phyloP scores from a whole-genome alignment of 2,888 invertebrate genomes.

The Dolomedes plantarius region DNA sequence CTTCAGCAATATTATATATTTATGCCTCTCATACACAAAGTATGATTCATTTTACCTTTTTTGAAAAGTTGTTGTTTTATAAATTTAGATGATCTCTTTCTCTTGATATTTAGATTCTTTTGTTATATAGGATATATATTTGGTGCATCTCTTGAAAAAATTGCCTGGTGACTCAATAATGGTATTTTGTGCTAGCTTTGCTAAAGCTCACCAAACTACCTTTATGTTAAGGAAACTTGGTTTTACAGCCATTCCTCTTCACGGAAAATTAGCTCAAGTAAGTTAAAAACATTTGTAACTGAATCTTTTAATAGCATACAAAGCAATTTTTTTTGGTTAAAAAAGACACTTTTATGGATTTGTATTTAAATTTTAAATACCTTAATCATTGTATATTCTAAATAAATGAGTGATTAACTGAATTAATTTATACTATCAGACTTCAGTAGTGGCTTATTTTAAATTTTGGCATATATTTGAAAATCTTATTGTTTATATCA shows the following conservation, averaged over 20 bases:
- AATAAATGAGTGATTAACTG: no score
- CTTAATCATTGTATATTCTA: no score
- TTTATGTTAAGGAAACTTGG: slow-evolving; percentile 92
- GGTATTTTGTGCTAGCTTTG: slow-evolving; percentile 97
- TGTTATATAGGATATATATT: slow-evolving; percentile 88
- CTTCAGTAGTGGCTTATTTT: no score
- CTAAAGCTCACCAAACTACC: slow-evolving; percentile 91
- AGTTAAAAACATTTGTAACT: no score
- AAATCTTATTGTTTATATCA: no score
- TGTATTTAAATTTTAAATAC: no score
- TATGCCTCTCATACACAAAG: slow-evolving; percentile 96
- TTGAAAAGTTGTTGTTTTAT: background rate
- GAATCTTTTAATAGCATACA: no score
- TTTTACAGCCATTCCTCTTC: slow-evolving; percentile 95
- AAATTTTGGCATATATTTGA: no score
- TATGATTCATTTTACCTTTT: slow-evolving; percentile 76
- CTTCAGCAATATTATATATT: slow-evolving; percentile 96
- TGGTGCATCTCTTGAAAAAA: slow-evolving; percentile 96
- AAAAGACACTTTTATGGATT: no score
- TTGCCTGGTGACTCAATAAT: slow-evolving; percentile 87
- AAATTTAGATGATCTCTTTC: no score
- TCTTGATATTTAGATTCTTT: background rate
- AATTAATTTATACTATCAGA: no score
- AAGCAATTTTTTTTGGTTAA: no score
- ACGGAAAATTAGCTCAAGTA: slow-evolving; percentile 97